phyloP scores from a whole-genome alignment of 2,888 invertebrate species.

The Hipparchia semele region DNA sequence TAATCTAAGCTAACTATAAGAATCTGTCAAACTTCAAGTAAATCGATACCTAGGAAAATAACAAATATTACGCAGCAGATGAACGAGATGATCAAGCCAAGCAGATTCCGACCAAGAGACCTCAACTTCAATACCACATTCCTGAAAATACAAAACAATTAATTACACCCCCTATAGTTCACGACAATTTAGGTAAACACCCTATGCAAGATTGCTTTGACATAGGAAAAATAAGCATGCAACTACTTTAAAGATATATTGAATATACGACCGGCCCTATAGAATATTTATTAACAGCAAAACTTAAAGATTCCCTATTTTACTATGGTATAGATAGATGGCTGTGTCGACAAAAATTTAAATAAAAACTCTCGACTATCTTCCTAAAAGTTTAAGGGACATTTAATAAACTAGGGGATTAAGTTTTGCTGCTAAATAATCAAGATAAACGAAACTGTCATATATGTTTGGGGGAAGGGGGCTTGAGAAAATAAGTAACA shows the following conservation, averaged over 20 bases:
- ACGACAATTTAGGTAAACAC: conserved; percentile 10
- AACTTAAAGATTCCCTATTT: background rate
- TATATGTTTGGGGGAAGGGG: background rate
- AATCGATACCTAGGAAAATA: conserved; percentile 47
- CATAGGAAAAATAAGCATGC: background rate
- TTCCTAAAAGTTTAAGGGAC: background rate
- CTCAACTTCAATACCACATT: conserved; percentile 49
- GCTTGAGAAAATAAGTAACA: background rate
- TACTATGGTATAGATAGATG: background rate
- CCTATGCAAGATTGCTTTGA: background rate
- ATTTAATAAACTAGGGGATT: background rate
- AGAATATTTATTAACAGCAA: background rate
- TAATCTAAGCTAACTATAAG: conserved; percentile 67
- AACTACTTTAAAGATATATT: background rate
- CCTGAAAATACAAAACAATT: conserved; percentile 52
- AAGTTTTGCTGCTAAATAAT: background rate
- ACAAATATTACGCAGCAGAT: conserved; percentile 46
- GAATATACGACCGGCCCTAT: background rate
- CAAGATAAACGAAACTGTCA: background rate
- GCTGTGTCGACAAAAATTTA: background rate
- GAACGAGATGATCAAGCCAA: conserved; percentile 57
- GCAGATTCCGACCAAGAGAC: conserved; percentile 54
- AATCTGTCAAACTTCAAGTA: conserved; percentile 57
- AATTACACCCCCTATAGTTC: conserved; percentile 33
- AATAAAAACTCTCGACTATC: background rate